Evolutionary conservation across 2,888 invertebrate species (phyloP).

Genomic region (Trisateles emortualis): DNA sequence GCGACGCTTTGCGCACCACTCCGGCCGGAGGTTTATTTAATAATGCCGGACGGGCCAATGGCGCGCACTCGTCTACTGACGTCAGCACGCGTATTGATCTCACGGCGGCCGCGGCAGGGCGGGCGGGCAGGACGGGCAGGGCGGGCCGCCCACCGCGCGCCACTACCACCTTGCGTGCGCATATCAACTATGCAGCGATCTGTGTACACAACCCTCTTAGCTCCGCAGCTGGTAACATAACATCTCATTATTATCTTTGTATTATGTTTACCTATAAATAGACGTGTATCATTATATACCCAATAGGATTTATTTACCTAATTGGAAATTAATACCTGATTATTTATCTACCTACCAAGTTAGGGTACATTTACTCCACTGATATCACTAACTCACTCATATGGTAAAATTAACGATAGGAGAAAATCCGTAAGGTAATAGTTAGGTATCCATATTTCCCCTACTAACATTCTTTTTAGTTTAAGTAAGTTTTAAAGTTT

Average conservation of each 20-base stretch:
- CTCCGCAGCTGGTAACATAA: conserved; percentile 38
- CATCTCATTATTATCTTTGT: conserved; percentile 27
- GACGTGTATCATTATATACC: no score
- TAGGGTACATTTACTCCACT: no score
- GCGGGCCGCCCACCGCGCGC: conserved; percentile 55
- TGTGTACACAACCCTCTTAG: conserved; percentile 30
- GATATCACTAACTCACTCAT: no score
- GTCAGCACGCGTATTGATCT: conserved; percentile 82
- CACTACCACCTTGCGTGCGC: conserved; percentile 49
- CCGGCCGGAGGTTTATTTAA: conserved; percentile 80
- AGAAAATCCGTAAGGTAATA: no score
- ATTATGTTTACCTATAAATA: conserved; percentile 7
- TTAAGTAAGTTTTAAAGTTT: no score
- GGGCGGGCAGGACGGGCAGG: conserved; percentile 46
- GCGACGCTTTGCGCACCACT: conserved; percentile 77
- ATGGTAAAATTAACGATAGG: no score
- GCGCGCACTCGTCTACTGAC: conserved; percentile 81
- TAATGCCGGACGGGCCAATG: conserved; percentile 83
- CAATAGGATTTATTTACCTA: no score
- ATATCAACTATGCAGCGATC: conserved; percentile 47
- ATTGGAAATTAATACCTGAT: no score
- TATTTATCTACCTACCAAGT: no score
- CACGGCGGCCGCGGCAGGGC: conserved; percentile 43
- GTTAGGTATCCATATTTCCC: no score
- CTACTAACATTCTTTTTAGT: no score